Evolutionary conservation across 2,888 invertebrate species (phyloP), one percentile per base, ranked within the genome.

Genomic region (Nemoura dubitans): DNA sequence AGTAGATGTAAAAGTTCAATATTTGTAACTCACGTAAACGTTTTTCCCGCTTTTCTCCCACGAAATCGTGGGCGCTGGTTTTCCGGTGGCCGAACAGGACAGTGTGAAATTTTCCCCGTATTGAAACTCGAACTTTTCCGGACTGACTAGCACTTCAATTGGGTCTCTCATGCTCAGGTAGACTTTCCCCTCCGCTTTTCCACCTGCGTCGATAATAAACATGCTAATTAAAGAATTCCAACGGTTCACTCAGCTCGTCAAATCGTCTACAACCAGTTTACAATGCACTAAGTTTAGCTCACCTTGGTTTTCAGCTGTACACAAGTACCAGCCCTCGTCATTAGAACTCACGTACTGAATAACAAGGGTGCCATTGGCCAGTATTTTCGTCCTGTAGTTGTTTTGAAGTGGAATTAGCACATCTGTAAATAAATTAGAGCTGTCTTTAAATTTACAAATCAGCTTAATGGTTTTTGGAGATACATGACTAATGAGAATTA

Each of bases 321-420:
- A 93, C 10, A 91, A 89, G 89, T 93, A 93, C 87, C 90, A 89
- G 10, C 93, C 93, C 87, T 92, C 92, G 89, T 93, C 93, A 16
- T 89, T 89, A 36, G 89, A 87, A 0, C 89, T 88, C 0, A 92
- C 91, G 83, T 90, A 89, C 85, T 91, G 90, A 87, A 90, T 90
- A 81, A 90, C 88, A 25, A 92, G 89, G 0, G 93, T 92, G 27
- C 92, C 92, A 81, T 87, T 87, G 21, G 76, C 25, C 27, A 86
- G 59, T 21, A 88, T 83, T 26, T 77, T 77, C 10, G 78, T 86
- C n/a, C 30, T 81, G 76, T 36, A 86, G 77, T 86, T 83, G 36
- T 29, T 84, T 77, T 86, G 76, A 16, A 86, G 36, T 0, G 86
- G 87, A 82, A 88, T 89, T 88, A 28, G 76, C 28, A 76, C 27